These are phyloP conservation scores for Rhynchonycteris naso DNA, from an alignment of 2,797 vertebrate species.

Conservation along the genomic window DNA sequence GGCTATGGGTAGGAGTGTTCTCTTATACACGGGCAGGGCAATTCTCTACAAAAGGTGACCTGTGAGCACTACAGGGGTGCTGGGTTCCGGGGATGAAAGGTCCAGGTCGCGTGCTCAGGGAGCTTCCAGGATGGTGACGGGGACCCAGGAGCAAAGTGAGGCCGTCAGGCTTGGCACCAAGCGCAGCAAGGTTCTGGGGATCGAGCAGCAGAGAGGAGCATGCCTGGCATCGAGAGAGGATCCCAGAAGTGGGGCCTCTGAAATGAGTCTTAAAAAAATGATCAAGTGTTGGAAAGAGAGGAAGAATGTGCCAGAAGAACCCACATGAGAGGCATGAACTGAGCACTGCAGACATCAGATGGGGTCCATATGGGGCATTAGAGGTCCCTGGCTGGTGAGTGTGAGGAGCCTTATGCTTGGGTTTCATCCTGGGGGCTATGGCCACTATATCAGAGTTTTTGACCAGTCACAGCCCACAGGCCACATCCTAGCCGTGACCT, in stretches of 20 bases:
- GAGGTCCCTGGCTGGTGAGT: neutral
- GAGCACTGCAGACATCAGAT: neutral
- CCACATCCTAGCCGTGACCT: neutral
- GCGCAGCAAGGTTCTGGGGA: rapidly evolving
- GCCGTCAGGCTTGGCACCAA: neutral
- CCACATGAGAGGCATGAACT: rapidly evolving
- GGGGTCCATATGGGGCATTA: neutral
- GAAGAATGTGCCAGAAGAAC: neutral
- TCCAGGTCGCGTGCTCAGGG: too few relatives aligned
- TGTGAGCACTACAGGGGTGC: neutral
- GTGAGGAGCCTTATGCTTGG: rapidly evolving
- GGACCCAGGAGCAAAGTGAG: neutral
- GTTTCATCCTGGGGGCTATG: neutral
- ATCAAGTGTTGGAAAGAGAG: neutral
- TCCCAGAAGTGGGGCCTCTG: neutral
- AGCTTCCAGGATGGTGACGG: neutral
- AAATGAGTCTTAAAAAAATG: neutral
- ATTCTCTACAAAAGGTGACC: neutral
- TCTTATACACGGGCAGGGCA: too few relatives aligned
- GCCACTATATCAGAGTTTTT: neutral
- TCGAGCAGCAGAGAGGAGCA: too few relatives aligned
- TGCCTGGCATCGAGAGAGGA: rapidly evolving
- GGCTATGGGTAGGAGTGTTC: neutral
- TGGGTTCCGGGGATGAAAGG: neutral
- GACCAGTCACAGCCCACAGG: rapidly evolving